A percentile compares a stretch with the other conserved stretches of the same genome.
Evolutionary conservation across 2,113 vertebrate species (phyloP).

Genomic region (Elachura formosa): DNA sequence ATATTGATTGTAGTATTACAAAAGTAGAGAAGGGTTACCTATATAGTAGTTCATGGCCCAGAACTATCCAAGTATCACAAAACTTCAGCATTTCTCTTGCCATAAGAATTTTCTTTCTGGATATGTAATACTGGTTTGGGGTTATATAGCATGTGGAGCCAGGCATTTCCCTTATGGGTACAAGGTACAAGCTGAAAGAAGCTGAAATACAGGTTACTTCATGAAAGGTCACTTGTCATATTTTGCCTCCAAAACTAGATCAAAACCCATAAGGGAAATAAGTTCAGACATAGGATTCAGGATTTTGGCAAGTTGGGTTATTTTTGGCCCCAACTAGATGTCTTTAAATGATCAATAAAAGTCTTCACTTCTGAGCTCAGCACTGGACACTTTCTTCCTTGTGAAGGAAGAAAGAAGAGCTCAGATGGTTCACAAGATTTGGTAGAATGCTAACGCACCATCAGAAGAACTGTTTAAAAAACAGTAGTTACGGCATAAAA

Average conservation of each 20-base stretch:
- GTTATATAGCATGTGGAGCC: not conserved
- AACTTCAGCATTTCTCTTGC: not conserved
- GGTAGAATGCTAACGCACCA: not conserved
- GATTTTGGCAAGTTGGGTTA: not conserved
- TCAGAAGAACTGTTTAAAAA: not conserved
- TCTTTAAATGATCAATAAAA: not conserved
- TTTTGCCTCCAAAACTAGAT: not conserved
- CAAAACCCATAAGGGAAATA: not conserved
- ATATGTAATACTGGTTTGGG: not conserved
- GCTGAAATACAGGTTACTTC: slow-evolving; percentile 1
- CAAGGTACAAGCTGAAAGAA: not conserved
- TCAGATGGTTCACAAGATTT: not conserved
- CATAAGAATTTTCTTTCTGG: not conserved
- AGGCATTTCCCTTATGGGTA: not conserved
- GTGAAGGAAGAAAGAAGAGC: not conserved
- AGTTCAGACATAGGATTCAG: not conserved
- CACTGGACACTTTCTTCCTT: not conserved
- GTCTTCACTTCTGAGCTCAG: not conserved
- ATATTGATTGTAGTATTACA: not conserved
- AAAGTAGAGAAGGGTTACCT: not conserved
- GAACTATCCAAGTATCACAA: not conserved
- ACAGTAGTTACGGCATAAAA: not conserved
- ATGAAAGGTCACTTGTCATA: slow-evolving; percentile 17
- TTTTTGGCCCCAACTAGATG: not conserved
- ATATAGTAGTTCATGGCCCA: not conserved